Evolutionary conservation across 2,113 vertebrate species (phyloP).

Genomic region (Syrrhaptes paradoxus): DNA sequence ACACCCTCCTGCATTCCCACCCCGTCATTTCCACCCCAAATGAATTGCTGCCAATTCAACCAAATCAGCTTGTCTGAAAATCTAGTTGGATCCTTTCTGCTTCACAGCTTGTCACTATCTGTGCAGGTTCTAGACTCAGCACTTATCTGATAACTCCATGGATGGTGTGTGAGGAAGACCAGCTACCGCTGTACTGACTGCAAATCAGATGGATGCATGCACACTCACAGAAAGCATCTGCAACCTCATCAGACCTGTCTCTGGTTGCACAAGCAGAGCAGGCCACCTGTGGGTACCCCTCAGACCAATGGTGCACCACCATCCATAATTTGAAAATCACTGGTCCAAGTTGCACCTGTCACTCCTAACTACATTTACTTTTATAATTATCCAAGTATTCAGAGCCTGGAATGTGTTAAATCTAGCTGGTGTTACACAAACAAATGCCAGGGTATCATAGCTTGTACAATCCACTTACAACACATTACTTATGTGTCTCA

Average conservation of each 20-base stretch:
- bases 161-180: neutral
- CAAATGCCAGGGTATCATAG: neutral
- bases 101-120: neutral
- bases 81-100: neutral
- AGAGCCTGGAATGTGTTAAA: neutral
- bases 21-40: neutral
- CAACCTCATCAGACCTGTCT: neutral
- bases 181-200: neutral
- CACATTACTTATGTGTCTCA: neutral
- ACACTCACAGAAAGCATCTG: neutral
- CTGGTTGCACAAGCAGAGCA: neutral
- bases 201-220: neutral
- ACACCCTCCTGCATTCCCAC: neutral
- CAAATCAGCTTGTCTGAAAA: neutral
- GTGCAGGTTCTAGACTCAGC: neutral
- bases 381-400: neutral
- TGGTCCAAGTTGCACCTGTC: neutral
- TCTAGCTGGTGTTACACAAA: neutral
- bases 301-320: neutral
- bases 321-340: neutral
- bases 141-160: neutral
- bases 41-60: neutral
- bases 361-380: neutral
- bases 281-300: neutral
- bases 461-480: conserved; percentile 9